Conservation (phyloP, 2,113 vertebrate species). For the Actenoides lindsayi region DNA sequence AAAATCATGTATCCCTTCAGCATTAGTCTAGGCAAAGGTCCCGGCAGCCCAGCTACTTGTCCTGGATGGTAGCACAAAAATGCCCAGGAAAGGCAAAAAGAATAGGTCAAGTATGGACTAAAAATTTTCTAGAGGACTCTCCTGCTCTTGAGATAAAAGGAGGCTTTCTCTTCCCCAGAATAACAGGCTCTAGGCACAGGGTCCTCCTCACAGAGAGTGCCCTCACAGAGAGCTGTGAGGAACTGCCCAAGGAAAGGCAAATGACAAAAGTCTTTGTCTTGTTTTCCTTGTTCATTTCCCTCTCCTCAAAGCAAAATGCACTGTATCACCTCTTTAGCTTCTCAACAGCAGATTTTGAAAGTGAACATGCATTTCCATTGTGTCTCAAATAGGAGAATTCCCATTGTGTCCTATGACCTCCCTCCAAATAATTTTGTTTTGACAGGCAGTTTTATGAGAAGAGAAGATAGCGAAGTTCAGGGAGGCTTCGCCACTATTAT, state of each 20-base stretch:
- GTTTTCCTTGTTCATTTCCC: neutral
- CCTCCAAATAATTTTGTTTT: neutral
- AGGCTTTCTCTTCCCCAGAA: neutral
- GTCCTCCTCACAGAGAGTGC: too few relatives aligned
- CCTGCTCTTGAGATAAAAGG: neutral
- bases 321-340: neutral
- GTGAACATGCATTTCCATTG: neutral
- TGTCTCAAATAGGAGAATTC: neutral
- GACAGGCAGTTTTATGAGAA: neutral
- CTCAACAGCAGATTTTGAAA: neutral
- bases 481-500: neutral
- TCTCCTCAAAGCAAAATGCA: neutral
- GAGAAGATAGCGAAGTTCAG: neutral
- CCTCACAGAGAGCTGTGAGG: neutral
- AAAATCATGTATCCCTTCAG: neutral
- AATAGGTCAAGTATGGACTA: neutral
- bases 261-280: neutral
- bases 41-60: neutral
- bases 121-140: neutral
- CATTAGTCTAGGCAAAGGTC: neutral
- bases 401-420: neutral
- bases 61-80: neutral
- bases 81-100: neutral
- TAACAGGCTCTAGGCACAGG: neutral
- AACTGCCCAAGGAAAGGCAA: neutral